Conservation (phyloP, 1,140 invertebrate species). For the Trigoniulus corallinus region DNA sequence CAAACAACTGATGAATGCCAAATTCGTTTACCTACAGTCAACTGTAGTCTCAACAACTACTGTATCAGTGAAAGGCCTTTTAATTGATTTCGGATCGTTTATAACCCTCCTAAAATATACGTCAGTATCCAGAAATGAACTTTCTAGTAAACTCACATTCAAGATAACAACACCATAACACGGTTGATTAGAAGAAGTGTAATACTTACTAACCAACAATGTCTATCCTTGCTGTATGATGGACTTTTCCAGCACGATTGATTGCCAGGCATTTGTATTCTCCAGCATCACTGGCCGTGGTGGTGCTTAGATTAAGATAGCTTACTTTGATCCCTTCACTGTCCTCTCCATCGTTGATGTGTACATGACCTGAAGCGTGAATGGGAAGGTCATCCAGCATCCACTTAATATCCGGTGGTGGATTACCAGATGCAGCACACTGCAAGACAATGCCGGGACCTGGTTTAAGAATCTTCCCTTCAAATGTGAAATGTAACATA, state of each 20-base stretch:
- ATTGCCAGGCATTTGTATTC: slow-evolving; percentile 23
- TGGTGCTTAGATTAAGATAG: slow-evolving; percentile 54
- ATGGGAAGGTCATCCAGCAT: slow-evolving; percentile 26
- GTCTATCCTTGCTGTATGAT: slow-evolving; percentile 17
- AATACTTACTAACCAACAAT: slow-evolving; percentile 23
- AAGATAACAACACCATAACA: no score
- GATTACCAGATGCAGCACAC: slow-evolving; percentile 69
- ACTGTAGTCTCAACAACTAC: no score
- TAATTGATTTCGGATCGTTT: no score
- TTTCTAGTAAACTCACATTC: no score
- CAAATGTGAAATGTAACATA: slow-evolving; percentile 61
- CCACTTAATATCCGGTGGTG: slow-evolving; percentile 39
- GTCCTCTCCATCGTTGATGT: slow-evolving; percentile 31
- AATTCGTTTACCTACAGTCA: no score
- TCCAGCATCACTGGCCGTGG: slow-evolving; percentile 66
- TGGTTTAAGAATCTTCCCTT: slow-evolving; percentile 63
- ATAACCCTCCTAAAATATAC: no score
- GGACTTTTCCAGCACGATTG: slow-evolving; percentile 18
- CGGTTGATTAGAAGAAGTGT: no score
- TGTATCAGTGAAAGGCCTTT: no score
- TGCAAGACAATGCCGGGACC: slow-evolving; percentile 69
- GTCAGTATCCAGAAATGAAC: no score
- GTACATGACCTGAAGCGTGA: slow-evolving; percentile 15
- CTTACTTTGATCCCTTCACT: slow-evolving; percentile 18
- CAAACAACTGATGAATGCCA: no score